Evolutionary conservation across 2,113 vertebrate genomes (phyloP).

Genomic region (Oryzias melastigma): DNA sequence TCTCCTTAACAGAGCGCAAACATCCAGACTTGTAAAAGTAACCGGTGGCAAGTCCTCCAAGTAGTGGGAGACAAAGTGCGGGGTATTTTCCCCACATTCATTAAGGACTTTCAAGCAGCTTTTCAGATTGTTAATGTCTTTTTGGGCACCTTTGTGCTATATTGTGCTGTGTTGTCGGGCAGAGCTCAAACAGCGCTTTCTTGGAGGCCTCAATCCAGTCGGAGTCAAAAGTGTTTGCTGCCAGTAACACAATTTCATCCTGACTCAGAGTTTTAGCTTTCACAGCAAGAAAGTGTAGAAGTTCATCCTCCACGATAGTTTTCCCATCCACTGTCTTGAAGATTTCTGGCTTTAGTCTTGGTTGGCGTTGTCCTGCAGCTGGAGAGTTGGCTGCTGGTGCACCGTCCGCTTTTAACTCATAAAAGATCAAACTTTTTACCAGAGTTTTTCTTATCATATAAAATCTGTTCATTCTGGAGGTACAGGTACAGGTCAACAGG

Average conservation of each 20-base stretch:
- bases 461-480: too few relatives aligned
- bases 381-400: too few relatives aligned
- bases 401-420: too few relatives aligned
- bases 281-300: neutral
- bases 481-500: too few relatives aligned
- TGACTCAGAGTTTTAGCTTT: neutral
- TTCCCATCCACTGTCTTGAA: too few relatives aligned
- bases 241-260: neutral
- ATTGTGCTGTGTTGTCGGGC: neutral
- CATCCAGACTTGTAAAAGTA: neutral
- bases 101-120: neutral
- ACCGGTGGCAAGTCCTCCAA: neutral
- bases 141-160: neutral
- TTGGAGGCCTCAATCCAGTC: neutral
- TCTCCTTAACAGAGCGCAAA: neutral
- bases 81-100: neutral
- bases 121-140: neutral
- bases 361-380: too few relatives aligned
- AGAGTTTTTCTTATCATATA: too few relatives aligned
- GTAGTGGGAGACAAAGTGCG: neutral
- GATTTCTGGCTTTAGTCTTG: too few relatives aligned
- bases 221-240: neutral
- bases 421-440: too few relatives aligned
- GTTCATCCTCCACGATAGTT: too few relatives aligned
- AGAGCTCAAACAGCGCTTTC: neutral